phyloP scores from a whole-genome alignment of 2,113 vertebrate species.

The Cettia cetti region DNA sequence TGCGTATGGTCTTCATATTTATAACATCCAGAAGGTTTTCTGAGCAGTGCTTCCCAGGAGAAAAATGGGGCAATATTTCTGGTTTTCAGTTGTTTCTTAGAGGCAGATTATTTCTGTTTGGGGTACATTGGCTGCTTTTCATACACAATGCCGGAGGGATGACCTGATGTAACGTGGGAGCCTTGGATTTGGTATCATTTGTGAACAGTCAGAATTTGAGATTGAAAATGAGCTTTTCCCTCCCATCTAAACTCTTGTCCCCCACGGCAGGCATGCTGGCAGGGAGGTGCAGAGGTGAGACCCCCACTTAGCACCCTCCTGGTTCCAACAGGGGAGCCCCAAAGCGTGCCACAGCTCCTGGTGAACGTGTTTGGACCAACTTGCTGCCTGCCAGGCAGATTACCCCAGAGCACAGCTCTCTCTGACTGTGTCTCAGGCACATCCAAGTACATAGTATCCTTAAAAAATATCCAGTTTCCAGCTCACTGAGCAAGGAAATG shows the following conservation, averaged over 20 bases:
- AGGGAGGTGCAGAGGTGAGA: not conserved
- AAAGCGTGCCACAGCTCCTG: not conserved
- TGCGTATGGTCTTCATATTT: not conserved
- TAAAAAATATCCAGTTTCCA: not conserved
- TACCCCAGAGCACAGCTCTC: not conserved
- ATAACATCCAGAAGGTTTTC: not conserved
- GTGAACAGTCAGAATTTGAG: not conserved
- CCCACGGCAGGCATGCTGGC: fast-evolving
- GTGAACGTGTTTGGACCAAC: not conserved
- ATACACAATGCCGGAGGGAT: not conserved
- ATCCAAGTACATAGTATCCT: not conserved
- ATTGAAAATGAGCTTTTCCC: not conserved
- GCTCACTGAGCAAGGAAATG: not conserved
- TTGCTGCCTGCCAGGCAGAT: not conserved
- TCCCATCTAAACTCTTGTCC: not conserved
- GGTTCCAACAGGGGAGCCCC: not conserved
- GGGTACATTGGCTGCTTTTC: not conserved
- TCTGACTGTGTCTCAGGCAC: not conserved
- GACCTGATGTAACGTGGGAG: not conserved
- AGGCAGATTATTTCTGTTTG: not conserved
- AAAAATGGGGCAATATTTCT: not conserved
- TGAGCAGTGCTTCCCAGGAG: not conserved
- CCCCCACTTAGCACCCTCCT: not conserved
- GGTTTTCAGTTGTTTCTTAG: not conserved
- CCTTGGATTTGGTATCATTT: not conserved